phyloP scores from a whole-genome alignment of 2,888 invertebrate genomes.

The Aethes cnicana region DNA sequence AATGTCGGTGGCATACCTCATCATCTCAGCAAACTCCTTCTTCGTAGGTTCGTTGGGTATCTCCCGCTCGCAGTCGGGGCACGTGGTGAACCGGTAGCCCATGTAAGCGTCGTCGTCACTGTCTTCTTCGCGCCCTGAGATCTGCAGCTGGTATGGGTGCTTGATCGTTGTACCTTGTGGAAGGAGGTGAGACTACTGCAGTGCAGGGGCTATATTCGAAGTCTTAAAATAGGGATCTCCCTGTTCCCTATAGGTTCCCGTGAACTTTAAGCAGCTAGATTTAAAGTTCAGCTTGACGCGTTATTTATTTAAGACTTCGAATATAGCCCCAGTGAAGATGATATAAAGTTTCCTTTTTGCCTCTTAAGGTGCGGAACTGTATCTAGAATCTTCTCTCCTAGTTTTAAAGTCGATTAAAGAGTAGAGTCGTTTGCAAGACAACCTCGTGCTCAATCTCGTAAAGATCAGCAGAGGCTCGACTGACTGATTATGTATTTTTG shows the following conservation, averaged over 20 bases:
- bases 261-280: too few species aligned
- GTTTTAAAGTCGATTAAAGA: too few species aligned
- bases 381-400: too few species aligned
- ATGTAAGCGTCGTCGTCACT: slow-evolving; percentile 73
- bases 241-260: background rate
- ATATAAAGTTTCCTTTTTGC: too few species aligned
- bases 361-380: too few species aligned
- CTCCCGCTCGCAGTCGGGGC: slow-evolving; percentile 81
- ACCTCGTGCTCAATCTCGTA: too few species aligned
- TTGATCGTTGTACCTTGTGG: slow-evolving; percentile 73
- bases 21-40: slow-evolving; percentile 83
- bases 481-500: too few species aligned
- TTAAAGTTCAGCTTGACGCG: too few species aligned
- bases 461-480: too few species aligned
- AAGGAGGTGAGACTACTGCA: background rate
- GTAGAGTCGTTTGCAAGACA: too few species aligned
- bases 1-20: slow-evolving; percentile 50
- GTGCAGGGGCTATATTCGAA: background rate
- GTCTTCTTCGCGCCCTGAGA: slow-evolving; percentile 65
- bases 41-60: slow-evolving; percentile 81
- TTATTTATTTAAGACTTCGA: too few species aligned
- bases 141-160: slow-evolving; percentile 82
- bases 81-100: slow-evolving; percentile 75
- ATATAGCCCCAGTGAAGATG: too few species aligned
- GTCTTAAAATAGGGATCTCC: background rate